These are phyloP conservation scores for Syritta pipiens DNA, from an alignment of 2,888 invertebrate species.

Conservation along the genomic window DNA sequence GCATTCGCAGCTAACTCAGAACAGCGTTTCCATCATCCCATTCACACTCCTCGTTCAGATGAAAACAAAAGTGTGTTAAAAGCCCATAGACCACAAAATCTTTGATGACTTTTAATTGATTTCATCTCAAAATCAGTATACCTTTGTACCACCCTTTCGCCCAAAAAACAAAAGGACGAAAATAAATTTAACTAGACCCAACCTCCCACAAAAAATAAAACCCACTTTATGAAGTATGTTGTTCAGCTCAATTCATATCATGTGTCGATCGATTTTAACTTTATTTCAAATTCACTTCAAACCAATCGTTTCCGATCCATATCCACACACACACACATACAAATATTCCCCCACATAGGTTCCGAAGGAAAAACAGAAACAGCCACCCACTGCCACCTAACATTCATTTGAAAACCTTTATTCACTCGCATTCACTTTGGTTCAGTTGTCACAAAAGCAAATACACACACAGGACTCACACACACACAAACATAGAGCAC, in stretches of 20 bases:
- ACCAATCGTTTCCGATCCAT: conserved; percentile 39
- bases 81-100: neutral
- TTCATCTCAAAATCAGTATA: conserved; percentile 16
- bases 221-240: conserved; percentile 28
- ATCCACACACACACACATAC: no score
- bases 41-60: no score
- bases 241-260: conserved; percentile 41
- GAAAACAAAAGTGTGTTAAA: no score
- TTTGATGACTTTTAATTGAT: conserved; percentile 35
- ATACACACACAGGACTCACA: conserved; percentile 16
- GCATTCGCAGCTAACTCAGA: no score
- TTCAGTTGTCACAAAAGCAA: conserved; percentile 53
- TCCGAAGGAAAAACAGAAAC: neutral
- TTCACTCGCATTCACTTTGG: conserved; percentile 29
- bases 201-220: neutral
- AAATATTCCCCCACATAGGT: no score
- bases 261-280: conserved; percentile 63
- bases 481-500: conserved; percentile 18
- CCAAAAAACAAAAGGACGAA: conserved; percentile 16
- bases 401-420: conserved; percentile 38
- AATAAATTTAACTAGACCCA: conserved; percentile 19
- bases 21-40: no score
- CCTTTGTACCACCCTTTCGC: neutral
- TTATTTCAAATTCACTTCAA: conserved; percentile 57
- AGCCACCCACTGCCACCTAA: neutral